phyloP scores from a whole-genome alignment of 2,888 invertebrate genomes.

The Pachymerium ferrugineum region DNA sequence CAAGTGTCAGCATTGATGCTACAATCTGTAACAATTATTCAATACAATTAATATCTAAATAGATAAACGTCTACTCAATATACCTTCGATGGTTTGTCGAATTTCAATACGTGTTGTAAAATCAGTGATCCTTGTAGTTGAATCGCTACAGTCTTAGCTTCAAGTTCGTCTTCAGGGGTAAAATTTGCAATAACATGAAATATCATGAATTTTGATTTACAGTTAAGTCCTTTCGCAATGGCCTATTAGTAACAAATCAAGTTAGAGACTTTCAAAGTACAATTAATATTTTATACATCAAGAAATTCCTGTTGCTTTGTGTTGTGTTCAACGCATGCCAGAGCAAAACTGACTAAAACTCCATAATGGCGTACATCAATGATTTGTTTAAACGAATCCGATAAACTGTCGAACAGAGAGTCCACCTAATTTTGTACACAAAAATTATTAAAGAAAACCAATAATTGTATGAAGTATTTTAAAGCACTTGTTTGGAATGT shows the following conservation, averaged over 20 bases:
- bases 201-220: not conserved
- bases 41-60: not conserved
- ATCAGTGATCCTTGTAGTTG: not conserved
- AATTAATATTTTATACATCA: not conserved
- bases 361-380: not conserved
- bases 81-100: not conserved
- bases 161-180: not conserved
- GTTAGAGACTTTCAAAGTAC: not conserved
- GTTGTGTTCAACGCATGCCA: not conserved
- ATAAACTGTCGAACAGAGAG: not conserved
- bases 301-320: not conserved
- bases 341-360: not conserved
- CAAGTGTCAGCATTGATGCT: not conserved
- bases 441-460: not conserved
- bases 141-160: not conserved
- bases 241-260: not conserved
- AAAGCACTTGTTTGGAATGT: not conserved
- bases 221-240: not conserved
- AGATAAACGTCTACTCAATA: not conserved
- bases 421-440: no score
- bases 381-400: not conserved
- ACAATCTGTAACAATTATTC: not conserved
- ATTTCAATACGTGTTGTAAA: not conserved
- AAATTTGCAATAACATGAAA: not conserved
- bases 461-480: not conserved